Base-by-base conservation (phyloP, 2,113 vertebrate species). In the Holacanthus passer region DNA sequence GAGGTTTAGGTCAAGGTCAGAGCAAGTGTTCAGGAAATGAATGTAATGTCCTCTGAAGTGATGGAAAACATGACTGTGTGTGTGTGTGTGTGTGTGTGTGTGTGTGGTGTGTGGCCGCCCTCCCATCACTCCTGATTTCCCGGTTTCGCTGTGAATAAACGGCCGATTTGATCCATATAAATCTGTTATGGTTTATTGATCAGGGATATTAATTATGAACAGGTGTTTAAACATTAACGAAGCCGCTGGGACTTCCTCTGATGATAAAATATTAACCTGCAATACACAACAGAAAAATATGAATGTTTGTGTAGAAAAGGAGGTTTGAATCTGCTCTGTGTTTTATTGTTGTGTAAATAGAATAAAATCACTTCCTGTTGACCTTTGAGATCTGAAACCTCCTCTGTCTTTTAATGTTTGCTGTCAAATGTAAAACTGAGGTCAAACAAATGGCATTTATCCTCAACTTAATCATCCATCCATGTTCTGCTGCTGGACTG, bases 131-230 rank as follows among this genome's bases (percentile, higher is more conserved):
- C 43, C 35, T 22, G 24, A 53, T 70, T 71, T 53, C 27, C 48
- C 11, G 1, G 5, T 16, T 31, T 12, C 12, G 31, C 50, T 24
- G 59, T 47, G 77, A 64, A 19, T 20, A 81, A 56, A 47, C 10
- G 1, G 41, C 37, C 12, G 5, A 3, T 74, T 74, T 85, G 79
- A 85, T 80, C 58, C 47, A 8, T 32, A 39, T 52, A 45, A 80
- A 81, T 22, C 39, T 0, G 56, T 83, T 65, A 74, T 87, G 77
- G 48, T 83, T 88, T 76, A 76, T 87, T 83, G 82, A 87, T 90
- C 66, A 45, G 29, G 1, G 13, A 14, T 2, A n/a, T 83, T 59
- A 90, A 85, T 88, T 14, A 83, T 78, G 53, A 10, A 77, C 0
- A 12, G 12, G 24, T 27, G 71, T 72, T 88, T 76, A 82, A 85